Base-by-base conservation (phyloP, 2,113 vertebrate species). In the Neolamprologus variostigma region DNA sequence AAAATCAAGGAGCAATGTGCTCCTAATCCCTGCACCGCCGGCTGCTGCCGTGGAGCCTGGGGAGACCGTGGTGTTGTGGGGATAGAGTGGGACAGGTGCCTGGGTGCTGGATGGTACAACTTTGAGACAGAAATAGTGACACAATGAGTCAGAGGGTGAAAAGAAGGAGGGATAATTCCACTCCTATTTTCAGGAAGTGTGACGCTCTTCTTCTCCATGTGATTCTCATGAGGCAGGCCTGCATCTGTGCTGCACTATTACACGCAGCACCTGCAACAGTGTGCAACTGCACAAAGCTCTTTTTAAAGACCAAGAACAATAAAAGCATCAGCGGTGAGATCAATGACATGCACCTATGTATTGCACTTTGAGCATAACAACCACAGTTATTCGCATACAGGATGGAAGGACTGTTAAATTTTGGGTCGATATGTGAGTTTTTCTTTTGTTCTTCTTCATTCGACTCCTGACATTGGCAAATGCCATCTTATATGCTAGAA, bases 81-180 rank as follows among this genome's bases (percentile, higher is more conserved):
- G 90, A 95, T 28, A 47, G 92, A 95, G 87, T n/a, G 91, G 66
- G 89, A 96, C 96, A 96, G 95, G 94, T 96, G 94, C 78, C 88
- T 86, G 81, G 73, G 47, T 80, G 81, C 86, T 59, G 86, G n/a
- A 47, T 42, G 81, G 82, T 87, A 80, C 88, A 85, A 81, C 89
- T 89, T n/a, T 51, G 83, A 84, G 89, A 93, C 91, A 81, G 91
- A 95, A 95, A 96, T 96, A 96, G 93, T 54, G 81, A 73, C 88
- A 95, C 93, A 94, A 89, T 94, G 95, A 95, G 93, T 95, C 95
- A 94, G 92, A 85, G 91, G 92, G 89, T 83, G 86, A 92, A 94
- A 93, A 93, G 92, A 85, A 93, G 91, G 86, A 81, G 85, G 85
- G 90, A 91, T 94, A 81, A 94, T 92, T 92, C 91, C 91, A 68